Conservation (phyloP, 2,888 invertebrate genomes). For the Tipula vernalis region DNA sequence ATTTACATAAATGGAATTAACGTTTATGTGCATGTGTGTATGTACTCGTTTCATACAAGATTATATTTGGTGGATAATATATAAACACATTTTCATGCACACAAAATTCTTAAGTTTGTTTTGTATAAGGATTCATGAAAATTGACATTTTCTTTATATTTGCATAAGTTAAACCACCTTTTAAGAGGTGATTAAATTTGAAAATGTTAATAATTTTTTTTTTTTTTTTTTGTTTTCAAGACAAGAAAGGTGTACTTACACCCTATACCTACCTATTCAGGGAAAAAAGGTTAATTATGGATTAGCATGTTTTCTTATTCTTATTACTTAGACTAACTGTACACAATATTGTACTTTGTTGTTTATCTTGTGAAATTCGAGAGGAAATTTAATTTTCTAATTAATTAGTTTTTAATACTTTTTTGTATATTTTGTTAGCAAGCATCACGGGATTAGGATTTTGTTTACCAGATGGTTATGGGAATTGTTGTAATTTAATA, state of each 20-base stretch:
- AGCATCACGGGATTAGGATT: neutral
- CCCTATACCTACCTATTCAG: neutral
- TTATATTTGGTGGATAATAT: neutral
- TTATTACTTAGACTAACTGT: neutral
- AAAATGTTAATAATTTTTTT: neutral
- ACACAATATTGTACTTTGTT: neutral
- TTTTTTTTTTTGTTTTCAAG: neutral
- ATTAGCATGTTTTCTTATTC: neutral
- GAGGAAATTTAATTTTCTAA: neutral
- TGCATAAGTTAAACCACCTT: constrained; percentile 4
- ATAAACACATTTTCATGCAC: neutral
- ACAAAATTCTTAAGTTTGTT: neutral
- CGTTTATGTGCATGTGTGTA: neutral
- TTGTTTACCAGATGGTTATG: neutral
- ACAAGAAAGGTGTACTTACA: neutral
- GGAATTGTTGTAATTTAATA: neutral
- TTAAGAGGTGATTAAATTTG: neutral
- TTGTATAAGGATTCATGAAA: neutral
- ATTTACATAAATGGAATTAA: neutral
- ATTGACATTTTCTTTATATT: neutral
- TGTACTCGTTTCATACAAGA: neutral
- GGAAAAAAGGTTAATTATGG: neutral
- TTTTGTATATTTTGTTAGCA: neutral
- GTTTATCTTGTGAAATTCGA: neutral
- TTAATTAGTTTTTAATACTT: constrained; percentile 4